Evolutionary conservation across 1,140 invertebrate species (phyloP).

Genomic region (Brachionus asplanchnoidis): DNA sequence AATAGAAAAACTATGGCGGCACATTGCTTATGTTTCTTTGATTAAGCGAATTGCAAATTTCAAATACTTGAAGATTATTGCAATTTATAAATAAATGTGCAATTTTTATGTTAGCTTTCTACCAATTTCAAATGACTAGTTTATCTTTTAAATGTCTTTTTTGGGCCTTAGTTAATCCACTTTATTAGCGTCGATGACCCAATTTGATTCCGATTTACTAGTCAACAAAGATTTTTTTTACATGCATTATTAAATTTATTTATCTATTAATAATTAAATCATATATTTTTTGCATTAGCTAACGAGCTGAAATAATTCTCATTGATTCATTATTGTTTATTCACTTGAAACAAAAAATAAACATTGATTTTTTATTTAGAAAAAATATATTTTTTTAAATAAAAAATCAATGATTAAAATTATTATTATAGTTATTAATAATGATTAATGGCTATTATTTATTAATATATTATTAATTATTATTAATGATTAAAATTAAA

Average conservation of each 20-base stretch:
- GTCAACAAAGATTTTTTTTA: neutral
- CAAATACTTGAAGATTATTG: conserved; percentile 31
- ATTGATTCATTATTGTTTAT: neutral
- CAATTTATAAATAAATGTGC: conserved; percentile 4
- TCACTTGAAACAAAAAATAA: neutral
- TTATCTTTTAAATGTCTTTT: neutral
- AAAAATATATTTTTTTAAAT: too few species aligned
- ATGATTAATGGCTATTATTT: too few species aligned
- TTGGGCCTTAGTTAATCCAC: neutral
- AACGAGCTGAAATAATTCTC: neutral
- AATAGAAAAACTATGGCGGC: conserved; percentile 10
- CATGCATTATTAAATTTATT: neutral
- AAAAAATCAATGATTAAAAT: too few species aligned
- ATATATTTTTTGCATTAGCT: neutral
- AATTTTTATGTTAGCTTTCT: neutral
- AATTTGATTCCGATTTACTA: neutral
- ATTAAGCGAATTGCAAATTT: conserved; percentile 17
- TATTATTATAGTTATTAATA: too few species aligned
- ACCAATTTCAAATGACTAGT: neutral
- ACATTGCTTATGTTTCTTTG: conserved; percentile 22
- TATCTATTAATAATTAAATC: neutral
- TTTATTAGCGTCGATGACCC: neutral
- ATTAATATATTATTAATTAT: too few species aligned
- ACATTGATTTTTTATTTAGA: neutral
- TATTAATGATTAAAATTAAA: too few species aligned